phyloP scores from a whole-genome alignment of 2,113 vertebrate species.

The Eublepharis macularius region DNA sequence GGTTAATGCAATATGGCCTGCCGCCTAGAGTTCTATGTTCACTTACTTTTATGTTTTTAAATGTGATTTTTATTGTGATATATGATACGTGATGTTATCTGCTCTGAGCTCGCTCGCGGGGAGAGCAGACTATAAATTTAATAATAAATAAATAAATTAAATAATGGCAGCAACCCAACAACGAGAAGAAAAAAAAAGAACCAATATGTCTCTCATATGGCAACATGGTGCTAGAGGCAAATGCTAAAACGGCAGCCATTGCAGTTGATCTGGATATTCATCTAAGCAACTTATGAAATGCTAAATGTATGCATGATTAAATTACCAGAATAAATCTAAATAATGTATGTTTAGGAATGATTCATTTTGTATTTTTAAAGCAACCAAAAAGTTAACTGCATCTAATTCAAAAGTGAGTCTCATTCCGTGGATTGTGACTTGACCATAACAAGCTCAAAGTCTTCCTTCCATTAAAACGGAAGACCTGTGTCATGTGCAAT shows the following conservation, averaged over 20 bases:
- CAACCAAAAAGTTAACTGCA: conserved; percentile 29
- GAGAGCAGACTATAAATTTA: no score
- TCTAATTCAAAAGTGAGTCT: conserved; percentile 29
- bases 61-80: no score
- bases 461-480: not conserved
- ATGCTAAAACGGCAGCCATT: not conserved
- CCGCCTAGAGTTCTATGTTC: no score
- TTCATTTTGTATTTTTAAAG: conserved; percentile 25
- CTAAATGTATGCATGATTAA: not conserved
- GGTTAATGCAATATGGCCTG: no score
- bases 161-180: not conserved
- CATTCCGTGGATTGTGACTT: not conserved
- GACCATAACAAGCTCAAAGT: conserved; percentile 6
- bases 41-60: no score
- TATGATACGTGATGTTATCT: no score
- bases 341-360: not conserved
- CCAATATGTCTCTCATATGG: no score
- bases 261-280: not conserved
- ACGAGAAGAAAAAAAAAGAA: not conserved
- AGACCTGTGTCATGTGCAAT: conserved; percentile 16
- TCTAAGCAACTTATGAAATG: not conserved
- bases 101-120: no score
- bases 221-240: no score
- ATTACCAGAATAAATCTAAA: not conserved
- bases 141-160: no score